Conservation (phyloP, 1,140 invertebrate species). For the Tenebrio molitor region DNA sequence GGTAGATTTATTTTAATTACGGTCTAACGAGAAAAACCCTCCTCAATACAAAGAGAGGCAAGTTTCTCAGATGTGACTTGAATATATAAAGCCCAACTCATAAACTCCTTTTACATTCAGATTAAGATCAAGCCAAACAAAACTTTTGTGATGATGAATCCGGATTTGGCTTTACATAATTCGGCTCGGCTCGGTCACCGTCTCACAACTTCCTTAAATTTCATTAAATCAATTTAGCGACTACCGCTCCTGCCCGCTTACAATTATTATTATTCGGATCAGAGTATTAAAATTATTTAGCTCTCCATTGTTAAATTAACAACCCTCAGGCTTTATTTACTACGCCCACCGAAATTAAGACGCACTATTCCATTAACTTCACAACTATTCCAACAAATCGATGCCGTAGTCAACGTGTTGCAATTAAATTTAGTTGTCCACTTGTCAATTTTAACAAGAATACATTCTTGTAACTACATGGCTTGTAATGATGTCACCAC, state of each 20-base stretch:
- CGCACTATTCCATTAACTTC: too few species aligned
- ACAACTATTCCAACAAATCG: too few species aligned
- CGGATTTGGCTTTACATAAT: slow-evolving; percentile 36
- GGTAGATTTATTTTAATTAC: slow-evolving; percentile 57
- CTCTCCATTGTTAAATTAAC: not conserved
- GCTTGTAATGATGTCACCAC: too few species aligned
- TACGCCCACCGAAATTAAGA: not conserved
- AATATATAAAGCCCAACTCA: slow-evolving; percentile 35
- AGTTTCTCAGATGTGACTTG: slow-evolving; percentile 37
- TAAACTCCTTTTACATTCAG: slow-evolving; percentile 43
- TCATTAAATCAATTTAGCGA: slow-evolving; percentile 20
- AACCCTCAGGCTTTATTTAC: not conserved
- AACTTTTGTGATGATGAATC: slow-evolving; percentile 26
- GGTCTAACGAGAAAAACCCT: slow-evolving; percentile 50
- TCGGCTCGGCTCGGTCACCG: not conserved
- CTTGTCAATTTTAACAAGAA: too few species aligned
- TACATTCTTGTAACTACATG: too few species aligned
- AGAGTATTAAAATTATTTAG: not conserved
- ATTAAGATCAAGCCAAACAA: slow-evolving; percentile 39
- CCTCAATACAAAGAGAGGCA: slow-evolving; percentile 34
- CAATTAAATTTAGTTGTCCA: too few species aligned
- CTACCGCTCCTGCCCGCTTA: not conserved
- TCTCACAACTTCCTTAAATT: slow-evolving; percentile 17
- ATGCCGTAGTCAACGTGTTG: too few species aligned
- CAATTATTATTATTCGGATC: slow-evolving; percentile 11